Base-by-base conservation (phyloP, 2,797 vertebrate species). In the Choloepus didactylus region DNA sequence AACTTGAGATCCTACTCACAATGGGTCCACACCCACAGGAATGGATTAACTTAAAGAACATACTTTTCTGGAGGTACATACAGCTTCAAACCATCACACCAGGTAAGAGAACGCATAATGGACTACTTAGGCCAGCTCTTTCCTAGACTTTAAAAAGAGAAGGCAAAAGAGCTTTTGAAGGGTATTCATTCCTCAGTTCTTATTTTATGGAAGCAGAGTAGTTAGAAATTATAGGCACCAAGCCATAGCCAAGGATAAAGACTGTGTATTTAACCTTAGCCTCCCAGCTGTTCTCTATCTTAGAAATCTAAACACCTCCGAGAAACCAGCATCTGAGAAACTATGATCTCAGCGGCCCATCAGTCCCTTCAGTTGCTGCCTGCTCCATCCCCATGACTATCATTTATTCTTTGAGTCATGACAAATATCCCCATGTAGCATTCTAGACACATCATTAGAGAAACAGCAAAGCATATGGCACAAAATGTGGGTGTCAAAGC, bases 311-410 rank as follows among this genome's bases (percentile, higher is more conserved):
- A 92, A 73, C 46, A 27, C 23, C 19, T 2, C 23, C 62, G 29
- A 93, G 82, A 93, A 82, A 76, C 29, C 6, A 81, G 62, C 59
- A 54, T 76, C 21, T 82, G 56, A 69, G 15, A 75, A 95, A 62
- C 6, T 12, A 35, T 25, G 23, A 75, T 21, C 27, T 10, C 25
- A 93, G 27, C 69, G 44, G 23, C 72, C 54, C 41, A 73, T 18
- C 6, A 72, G 12, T 64, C 31, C 38, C 59, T 90, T 76, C 35
- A 51, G 12, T 69, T 76, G 60, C n/a, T 76, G 6, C 44, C 69
- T 54, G 29, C 23, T 69, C 23, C 35, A 69, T 76, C 18, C 81
- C 51, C 23, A 38, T 35, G 51, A 23, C 23, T 66, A 75, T 46
- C 29, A 60, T 54, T 69, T 69, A 54, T 87, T 93, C 29, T 15